Evolutionary conservation across 2,888 invertebrate genomes (phyloP).

Genomic region (Trissoscelio sp.): DNA sequence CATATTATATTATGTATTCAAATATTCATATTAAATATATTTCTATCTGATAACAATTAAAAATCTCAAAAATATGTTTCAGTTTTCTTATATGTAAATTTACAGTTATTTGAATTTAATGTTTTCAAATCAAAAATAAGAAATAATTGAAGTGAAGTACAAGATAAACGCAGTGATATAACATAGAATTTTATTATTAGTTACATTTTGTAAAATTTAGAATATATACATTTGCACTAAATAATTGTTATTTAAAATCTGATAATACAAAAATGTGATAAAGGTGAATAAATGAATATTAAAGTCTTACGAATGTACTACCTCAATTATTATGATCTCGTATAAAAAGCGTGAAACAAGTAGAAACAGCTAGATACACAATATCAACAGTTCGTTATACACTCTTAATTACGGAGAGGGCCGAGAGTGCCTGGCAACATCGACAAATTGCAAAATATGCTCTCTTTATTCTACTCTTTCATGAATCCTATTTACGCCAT

Average conservation of each 20-base stretch:
- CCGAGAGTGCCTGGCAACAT: conserved; percentile 46
- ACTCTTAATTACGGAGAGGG: conserved; percentile 55
- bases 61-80: no score
- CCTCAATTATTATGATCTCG: conserved; percentile 44
- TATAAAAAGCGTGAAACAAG: conserved; percentile 43
- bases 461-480: conserved; percentile 47
- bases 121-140: no score
- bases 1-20: background rate
- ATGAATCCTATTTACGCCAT: conserved; percentile 46
- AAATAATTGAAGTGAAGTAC: no score
- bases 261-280: conserved; percentile 27
- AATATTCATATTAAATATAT: no score
- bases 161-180: no score
- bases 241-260: conserved; percentile 9
- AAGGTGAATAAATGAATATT: conserved; percentile 34
- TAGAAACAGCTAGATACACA: conserved; percentile 43
- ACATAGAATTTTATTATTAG: no score
- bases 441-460: conserved; percentile 52
- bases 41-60: no score
- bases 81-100: no score
- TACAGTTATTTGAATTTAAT: no score
- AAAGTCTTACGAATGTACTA: conserved; percentile 16
- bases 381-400: conserved; percentile 49
- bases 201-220: no score
- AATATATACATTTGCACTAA: background rate